Base-by-base conservation (phyloP, 92 coral and sea anemone species). In the Chrysogorgia sp. region DNA sequence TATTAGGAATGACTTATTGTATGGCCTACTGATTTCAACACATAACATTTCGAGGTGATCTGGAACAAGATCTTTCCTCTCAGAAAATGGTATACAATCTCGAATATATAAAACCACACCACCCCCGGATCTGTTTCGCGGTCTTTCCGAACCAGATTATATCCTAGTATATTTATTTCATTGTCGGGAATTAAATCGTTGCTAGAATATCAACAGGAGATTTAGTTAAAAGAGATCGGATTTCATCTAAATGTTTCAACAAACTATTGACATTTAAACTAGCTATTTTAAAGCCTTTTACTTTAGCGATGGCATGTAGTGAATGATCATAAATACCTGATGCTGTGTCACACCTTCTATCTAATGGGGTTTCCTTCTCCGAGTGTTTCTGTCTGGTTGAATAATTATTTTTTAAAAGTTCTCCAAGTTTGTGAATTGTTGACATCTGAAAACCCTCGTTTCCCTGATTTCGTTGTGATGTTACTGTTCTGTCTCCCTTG, bases 161-260 rank as follows among this genome's bases (percentile, higher is more conserved):
- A n/a, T n/a, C n/a, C n/a, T n/a, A n/a, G n/a, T n/a, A n/a, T n/a
- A n/a, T n/a, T n/a, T n/a, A n/a, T n/a, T n/a, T n/a, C n/a, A n/a
- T n/a, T n/a, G n/a, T n/a, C n/a, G n/a, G n/a, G 28, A 60, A 22
- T 49, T 82, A 74, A 34, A 71, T 82, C 2, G 72, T 82, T 20
- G 87, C 87, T 49, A 83, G 83, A 41, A 83, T 57, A 17, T 83
- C 87, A 56, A 76, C 40, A 65, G 77, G 47, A n/a, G 64, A 31
- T 14, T 35, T 24, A 2, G 40, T 21, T 22, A 81, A 69, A 3
- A 81, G 17, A 43, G 22, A 31, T 0, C 70, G 53, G 23, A 81
- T 81, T 58, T 81, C 85, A 57, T 69, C 84, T 10, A 67, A 67
- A 52, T 79, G 83, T 66, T 47, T 64, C 20, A 43, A 45, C 41